phyloP scores from a whole-genome alignment of 1,140 invertebrate genomes.

The Leguminivora glycinivorella region DNA sequence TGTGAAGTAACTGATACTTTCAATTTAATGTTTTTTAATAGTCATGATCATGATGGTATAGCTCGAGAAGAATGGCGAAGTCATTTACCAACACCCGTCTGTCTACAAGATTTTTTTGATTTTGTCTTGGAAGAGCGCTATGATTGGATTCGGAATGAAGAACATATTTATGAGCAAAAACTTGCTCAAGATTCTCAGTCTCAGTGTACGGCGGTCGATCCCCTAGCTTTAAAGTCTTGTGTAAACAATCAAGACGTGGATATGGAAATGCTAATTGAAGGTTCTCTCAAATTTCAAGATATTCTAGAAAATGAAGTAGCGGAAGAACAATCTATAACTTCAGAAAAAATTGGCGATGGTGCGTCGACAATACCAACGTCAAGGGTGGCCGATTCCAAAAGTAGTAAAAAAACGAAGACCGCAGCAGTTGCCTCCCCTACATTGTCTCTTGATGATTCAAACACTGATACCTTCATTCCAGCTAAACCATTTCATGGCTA shows the following conservation, averaged over 20 bases:
- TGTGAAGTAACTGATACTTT: conserved; percentile 68
- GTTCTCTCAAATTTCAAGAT: conserved; percentile 68
- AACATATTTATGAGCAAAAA: conserved; percentile 62
- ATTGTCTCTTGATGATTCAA: conserved; percentile 31
- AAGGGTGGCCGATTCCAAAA: conserved; percentile 48
- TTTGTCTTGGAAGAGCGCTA: conserved; percentile 76
- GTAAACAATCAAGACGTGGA: conserved; percentile 53
- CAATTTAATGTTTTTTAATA: conserved; percentile 70
- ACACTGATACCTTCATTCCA: conserved; percentile 21
- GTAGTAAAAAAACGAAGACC: conserved; percentile 52
- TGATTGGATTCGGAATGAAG: conserved; percentile 75
- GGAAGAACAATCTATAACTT: conserved; percentile 43
- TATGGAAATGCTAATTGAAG: conserved; percentile 63
- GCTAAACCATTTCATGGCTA: conserved; percentile 64
- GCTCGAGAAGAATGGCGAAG: conserved; percentile 61
- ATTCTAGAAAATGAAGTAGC: conserved; percentile 41
- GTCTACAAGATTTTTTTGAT: conserved; percentile 79
- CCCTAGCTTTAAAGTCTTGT: conserved; percentile 46
- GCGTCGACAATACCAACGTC: conserved; percentile 37
- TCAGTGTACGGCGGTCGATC: conserved; percentile 43
- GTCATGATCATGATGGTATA: conserved; percentile 55
- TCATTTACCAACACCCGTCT: conserved; percentile 75
- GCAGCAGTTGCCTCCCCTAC: conserved; percentile 41
- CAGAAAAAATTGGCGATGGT: not conserved
- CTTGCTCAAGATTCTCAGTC: conserved; percentile 46